Conservation (phyloP, 2,888 invertebrate species). For the Mimachlamys varia region DNA sequence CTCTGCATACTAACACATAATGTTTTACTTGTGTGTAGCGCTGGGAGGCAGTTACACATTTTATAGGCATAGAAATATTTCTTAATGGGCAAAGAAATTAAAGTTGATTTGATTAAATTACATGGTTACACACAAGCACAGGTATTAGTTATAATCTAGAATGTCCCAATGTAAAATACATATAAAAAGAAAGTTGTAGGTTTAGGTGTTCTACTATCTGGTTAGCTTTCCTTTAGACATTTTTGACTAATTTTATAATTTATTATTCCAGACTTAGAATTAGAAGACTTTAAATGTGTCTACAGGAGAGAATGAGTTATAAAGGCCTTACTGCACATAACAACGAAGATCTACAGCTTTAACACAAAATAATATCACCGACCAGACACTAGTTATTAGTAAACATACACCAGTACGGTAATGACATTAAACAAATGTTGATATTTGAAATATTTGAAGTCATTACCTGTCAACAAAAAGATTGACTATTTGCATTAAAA, state of each 20-base stretch:
- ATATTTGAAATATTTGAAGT: too few species aligned
- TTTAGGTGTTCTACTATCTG: neutral
- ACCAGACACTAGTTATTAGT: too few species aligned
- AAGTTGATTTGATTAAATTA: neutral
- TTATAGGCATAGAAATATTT: neutral
- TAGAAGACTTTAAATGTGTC: neutral
- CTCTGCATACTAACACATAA: neutral
- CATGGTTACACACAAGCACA: neutral
- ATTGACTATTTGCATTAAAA: neutral
- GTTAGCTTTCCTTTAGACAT: neutral
- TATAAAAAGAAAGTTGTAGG: neutral
- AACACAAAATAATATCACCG: too few species aligned
- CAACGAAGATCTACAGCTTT: too few species aligned
- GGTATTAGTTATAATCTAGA: neutral
- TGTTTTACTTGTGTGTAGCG: slow-evolving; percentile 14
- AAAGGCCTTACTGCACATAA: too few species aligned
- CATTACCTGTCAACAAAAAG: neutral
- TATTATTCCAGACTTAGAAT: neutral
- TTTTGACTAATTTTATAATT: neutral
- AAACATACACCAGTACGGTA: too few species aligned
- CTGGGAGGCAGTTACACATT: neutral
- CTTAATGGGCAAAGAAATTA: neutral
- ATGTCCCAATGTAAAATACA: neutral
- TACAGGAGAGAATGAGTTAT: neutral
- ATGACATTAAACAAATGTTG: too few species aligned